Base-by-base conservation (phyloP, 2,888 invertebrate genomes). In the Hemistola chrysoprasaria region DNA sequence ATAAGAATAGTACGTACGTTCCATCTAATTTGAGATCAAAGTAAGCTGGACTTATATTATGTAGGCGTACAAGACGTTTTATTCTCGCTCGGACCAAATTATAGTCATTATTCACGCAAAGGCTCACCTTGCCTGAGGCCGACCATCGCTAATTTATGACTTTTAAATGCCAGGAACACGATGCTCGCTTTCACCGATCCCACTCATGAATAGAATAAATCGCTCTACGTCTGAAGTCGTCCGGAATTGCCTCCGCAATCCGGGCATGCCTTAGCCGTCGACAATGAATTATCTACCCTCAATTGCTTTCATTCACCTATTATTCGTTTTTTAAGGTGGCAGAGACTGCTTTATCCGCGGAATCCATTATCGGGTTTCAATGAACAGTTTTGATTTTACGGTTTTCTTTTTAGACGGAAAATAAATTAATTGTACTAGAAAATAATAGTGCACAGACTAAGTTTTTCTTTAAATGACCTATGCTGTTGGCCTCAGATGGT, bases 81-180 rank as follows among this genome's bases (percentile, higher is more conserved):
- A n/a, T n/a, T n/a, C n/a, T n/a, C n/a, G n/a, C 33, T 35, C 8
- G 26, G 25, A 40, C 23, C 41, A 52, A 36, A 40, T 40, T 41
- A 40, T 22, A 48, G 65, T 69, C 62, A 78, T 80, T 78, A 74
- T 70, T 78, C 78, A 74, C 61, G 54, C 53, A 64, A 61, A 71
- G 26, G 63, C 67, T 65, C 62, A 68, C 62, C 66, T 68, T 52
- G 40, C 62, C 62, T 62, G 68, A 62, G 65, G 62, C 56, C 57
- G 62, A 63, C 64, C 65, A 65, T 61, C 65, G 61, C 58, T 76
- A 78, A 83, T 80, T 80, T 81, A 79, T 71, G 66, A 67, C 71
- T 74, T 80, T 77, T 76, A 75, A 80, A 67, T 77, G 76, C 71
- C 75, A 68, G 56, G 62, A 71, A 75, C 74, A 76, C 65, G 65